phyloP scores from a whole-genome alignment of 1,140 invertebrate species.

The Caenorhabditis latens region DNA sequence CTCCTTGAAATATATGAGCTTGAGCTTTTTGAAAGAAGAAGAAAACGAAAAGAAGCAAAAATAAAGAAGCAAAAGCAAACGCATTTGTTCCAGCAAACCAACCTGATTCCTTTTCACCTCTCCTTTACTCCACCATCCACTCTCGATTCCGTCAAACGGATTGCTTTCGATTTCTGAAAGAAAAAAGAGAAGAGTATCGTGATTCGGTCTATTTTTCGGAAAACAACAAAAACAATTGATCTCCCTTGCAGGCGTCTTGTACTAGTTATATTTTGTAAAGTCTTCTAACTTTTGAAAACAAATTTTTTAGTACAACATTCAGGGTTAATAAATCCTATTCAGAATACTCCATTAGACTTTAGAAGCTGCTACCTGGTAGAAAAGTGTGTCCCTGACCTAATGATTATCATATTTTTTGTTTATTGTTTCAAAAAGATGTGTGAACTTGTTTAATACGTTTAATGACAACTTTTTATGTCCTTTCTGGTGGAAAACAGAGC shows the following conservation, averaged over 20 bases:
- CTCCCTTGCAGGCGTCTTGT: background rate
- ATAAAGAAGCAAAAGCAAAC: background rate
- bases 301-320: too few relatives aligned
- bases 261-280: background rate
- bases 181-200: background rate
- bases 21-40: background rate
- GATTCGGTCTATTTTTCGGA: background rate
- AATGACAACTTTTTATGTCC: background rate
- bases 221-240: background rate
- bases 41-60: background rate
- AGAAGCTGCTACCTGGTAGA: too few relatives aligned
- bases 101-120: constrained; percentile 60
- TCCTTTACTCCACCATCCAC: constrained; percentile 64
- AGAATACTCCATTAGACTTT: too few relatives aligned
- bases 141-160: constrained; percentile 61
- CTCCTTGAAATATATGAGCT: constrained; percentile 55
- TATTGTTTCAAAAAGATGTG: too few relatives aligned
- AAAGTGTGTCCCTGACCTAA: too few relatives aligned
- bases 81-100: constrained; percentile 22
- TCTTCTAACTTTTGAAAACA: too few relatives aligned
- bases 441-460: too few relatives aligned
- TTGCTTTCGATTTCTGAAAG: constrained; percentile 59
- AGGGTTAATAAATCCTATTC: too few relatives aligned
- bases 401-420: too few relatives aligned
- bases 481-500: background rate